Conservation (phyloP, 2,888 invertebrate species). For the Empis stercorea region DNA sequence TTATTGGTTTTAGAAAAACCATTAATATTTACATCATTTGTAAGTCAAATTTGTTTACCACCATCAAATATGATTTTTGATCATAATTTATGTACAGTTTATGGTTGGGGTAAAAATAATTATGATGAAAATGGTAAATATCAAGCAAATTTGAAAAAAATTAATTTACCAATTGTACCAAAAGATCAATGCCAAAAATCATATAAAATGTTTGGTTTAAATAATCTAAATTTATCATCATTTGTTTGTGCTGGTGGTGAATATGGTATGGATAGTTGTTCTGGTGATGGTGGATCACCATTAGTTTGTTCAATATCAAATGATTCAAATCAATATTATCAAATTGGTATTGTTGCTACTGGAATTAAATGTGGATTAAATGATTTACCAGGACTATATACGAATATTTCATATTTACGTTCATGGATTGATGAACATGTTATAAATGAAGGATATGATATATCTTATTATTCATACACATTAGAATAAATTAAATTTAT, state of each 20-base stretch:
- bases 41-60: conserved; percentile 51
- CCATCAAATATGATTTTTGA: conserved; percentile 34
- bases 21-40: conserved; percentile 46
- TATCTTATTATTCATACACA: conserved; percentile 1
- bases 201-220: conserved; percentile 45
- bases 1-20: conserved; percentile 47
- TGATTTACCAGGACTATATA: conserved; percentile 42
- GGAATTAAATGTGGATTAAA: conserved; percentile 54
- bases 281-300: conserved; percentile 60
- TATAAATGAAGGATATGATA: conserved; percentile 2
- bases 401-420: conserved; percentile 46
- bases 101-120: conserved; percentile 8
- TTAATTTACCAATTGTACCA: conserved; percentile 55
- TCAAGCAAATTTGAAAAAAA: conserved; percentile 49
- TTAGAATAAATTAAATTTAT: too few species aligned
- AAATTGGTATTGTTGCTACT: conserved; percentile 40
- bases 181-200: conserved; percentile 32
- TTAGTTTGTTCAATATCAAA: conserved; percentile 48
- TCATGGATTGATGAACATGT: conserved; percentile 50
- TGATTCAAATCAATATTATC: conserved; percentile 17
- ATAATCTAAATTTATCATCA: conserved; percentile 49
- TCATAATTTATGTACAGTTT: conserved; percentile 11
- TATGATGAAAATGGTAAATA: conserved; percentile 37
- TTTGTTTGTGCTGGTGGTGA: conserved; percentile 72
- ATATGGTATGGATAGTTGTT: conserved; percentile 38